Evolutionary conservation across 2,888 invertebrate species (phyloP), one percentile per base, ranked within the genome.

Genomic region (Teinopalpus imperialis): DNA sequence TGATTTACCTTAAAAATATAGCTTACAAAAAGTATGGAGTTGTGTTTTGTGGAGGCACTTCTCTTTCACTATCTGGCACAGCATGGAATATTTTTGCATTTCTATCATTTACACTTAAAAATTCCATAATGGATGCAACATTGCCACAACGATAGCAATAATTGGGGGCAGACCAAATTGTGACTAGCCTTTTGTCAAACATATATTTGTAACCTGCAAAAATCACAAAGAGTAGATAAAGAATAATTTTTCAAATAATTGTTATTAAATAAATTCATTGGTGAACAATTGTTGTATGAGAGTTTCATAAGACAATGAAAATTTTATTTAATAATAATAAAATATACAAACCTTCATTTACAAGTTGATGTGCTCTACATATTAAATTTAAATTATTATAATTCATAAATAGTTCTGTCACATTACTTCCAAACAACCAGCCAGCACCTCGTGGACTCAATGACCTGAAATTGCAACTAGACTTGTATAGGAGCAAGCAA

Each of bases 111-210:
- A 93, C 92, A 51, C 94, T 92, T 49, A 92, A 91, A 74, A 99
- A 97, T 76, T 95, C 94, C 71, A 99, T 90, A 65, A 99, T 98
- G 37, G 99, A 97, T 2, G 99, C 99, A 43, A 98, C 94, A 79
- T 99, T 99, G 32, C 99, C 99, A 75, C 99, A 99, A 14, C 99
- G 94, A 79, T 99, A 99, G 85, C 99, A 99, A 82, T 99, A 99
- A 88, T 99, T 99, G 2, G 99, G 99, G 2, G 99, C 99, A 8
- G 99, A 98, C 98, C 99, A 99, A 1, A 99, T 97, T 0, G 99
- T 99, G 21, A 99, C 98, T 61, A 99, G 88, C 75, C 96, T 95
- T 63, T 98, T 95, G 69, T 98, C 95, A 81, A 99, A 99, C 97
- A 99, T 98, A 78, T 98, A 99, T 89, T 98, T 98, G 85, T 94